These are phyloP conservation scores for Peromyscus attwateri DNA, from an alignment of 2,797 vertebrate species.

Conservation along the genomic window DNA sequence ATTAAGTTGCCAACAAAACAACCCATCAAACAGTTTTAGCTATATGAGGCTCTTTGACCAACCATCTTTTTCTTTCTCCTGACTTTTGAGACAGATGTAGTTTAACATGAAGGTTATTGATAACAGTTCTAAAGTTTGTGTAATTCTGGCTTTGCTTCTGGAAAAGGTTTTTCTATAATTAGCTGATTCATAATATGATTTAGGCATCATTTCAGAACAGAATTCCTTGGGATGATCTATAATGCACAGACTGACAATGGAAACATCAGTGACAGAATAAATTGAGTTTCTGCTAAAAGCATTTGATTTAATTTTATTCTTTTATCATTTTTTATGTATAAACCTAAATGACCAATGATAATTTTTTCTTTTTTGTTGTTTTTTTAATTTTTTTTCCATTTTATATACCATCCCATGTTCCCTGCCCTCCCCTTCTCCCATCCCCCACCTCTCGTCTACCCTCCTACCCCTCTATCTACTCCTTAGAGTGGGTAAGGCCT, in stretches of 20 bases:
- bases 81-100: constrained; percentile 64
- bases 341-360: constrained; percentile 85
- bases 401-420: too few species aligned
- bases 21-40: constrained; percentile 60
- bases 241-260: constrained; percentile 78
- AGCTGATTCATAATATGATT: constrained; percentile 68
- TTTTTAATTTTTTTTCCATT: too few species aligned
- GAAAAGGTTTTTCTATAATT: constrained; percentile 75
- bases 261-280: constrained; percentile 82
- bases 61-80: constrained; percentile 51
- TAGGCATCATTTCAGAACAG: constrained; percentile 78
- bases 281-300: constrained; percentile 84
- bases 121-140: constrained; percentile 64
- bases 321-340: constrained; percentile 82
- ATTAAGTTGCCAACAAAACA: constrained; percentile 65
- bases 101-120: constrained; percentile 71
- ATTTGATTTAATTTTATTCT: constrained; percentile 80
- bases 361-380: constrained; percentile 45
- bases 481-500: too few species aligned
- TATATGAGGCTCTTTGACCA: constrained; percentile 60
- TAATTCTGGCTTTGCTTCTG: constrained; percentile 74
- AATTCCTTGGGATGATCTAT: constrained; percentile 74
- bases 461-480: too few species aligned
- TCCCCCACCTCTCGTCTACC: too few species aligned
- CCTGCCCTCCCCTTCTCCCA: too few species aligned